These are phyloP conservation scores for Stictonetta naevosa DNA, from an alignment of 2,113 vertebrate species.

Conservation along the genomic window DNA sequence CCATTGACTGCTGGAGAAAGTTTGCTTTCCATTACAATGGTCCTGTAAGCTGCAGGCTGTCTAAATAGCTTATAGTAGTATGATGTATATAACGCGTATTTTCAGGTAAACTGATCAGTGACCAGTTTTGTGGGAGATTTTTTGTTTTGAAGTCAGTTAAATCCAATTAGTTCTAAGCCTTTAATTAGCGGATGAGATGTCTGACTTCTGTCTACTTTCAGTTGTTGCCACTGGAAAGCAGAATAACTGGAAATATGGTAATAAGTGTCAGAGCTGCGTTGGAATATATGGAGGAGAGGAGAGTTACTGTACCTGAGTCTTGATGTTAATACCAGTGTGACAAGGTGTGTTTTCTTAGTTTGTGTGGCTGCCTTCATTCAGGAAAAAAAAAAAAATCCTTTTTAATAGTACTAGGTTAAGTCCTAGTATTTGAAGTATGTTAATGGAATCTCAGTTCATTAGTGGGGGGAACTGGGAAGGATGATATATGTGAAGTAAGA, in stretches of 20 bases:
- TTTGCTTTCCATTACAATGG: background rate
- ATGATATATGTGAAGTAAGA: background rate
- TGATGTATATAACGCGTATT: background rate
- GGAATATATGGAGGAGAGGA: background rate
- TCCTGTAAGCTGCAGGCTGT: background rate
- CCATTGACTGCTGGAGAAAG: background rate
- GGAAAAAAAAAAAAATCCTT: background rate
- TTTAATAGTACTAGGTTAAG: background rate
- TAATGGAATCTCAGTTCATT: background rate
- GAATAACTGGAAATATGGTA: background rate
- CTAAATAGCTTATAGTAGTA: background rate
- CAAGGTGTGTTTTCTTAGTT: background rate
- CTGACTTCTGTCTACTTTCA: background rate
- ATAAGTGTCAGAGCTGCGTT: background rate
- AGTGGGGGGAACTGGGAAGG: background rate
- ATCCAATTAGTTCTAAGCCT: background rate
- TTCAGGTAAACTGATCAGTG: background rate
- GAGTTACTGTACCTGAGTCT: background rate
- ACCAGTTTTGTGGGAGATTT: background rate
- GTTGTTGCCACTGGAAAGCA: conserved; percentile 7
- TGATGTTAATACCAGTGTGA: background rate
- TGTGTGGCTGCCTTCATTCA: background rate
- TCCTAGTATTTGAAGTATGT: background rate
- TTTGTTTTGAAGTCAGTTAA: background rate
- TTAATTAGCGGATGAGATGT: background rate